Conservation (phyloP, 2,113 vertebrate genomes). For the Campylomormyrus numenius region DNA sequence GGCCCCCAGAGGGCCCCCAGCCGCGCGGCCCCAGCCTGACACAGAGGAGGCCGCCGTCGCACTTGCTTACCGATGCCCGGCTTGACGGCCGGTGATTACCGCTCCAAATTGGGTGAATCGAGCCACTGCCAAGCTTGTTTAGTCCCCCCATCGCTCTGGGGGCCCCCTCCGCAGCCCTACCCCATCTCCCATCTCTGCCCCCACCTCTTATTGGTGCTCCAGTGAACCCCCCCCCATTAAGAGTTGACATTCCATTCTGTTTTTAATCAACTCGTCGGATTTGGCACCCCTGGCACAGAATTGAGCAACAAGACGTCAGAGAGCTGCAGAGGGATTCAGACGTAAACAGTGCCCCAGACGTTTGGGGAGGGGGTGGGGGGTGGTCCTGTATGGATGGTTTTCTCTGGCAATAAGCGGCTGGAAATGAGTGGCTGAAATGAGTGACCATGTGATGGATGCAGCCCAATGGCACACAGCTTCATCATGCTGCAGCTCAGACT, state of each 20-base stretch:
- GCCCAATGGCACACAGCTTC: neutral
- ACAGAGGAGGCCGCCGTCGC: constrained; percentile 33
- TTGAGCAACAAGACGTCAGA: constrained; percentile 22
- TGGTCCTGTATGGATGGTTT: constrained; percentile 24
- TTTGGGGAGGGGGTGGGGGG: neutral
- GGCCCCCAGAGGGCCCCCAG: neutral
- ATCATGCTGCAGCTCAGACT: neutral
- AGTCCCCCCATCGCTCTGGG: constrained; percentile 23
- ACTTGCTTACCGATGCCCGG: constrained; percentile 46
- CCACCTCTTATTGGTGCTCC: constrained; percentile 26
- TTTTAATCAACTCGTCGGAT: constrained; percentile 55
- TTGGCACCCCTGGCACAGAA: constrained; percentile 50
- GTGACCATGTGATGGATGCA: constrained; percentile 1
- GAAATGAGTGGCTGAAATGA: constrained; percentile 31
- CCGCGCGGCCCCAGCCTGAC: neutral
- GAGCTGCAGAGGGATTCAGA: neutral
- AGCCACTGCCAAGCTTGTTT: constrained; percentile 33
- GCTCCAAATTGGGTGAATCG: constrained; percentile 48
- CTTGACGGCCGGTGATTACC: constrained; percentile 52
- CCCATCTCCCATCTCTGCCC: neutral
- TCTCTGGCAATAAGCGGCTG: constrained; percentile 6
- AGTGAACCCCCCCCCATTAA: constrained; percentile 54
- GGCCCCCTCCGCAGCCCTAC: neutral
- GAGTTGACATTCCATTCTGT: constrained; percentile 60
- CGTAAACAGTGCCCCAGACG: neutral